Evolutionary conservation across 2,888 invertebrate genomes (phyloP).

Genomic region (Heterodera filipjevi): DNA sequence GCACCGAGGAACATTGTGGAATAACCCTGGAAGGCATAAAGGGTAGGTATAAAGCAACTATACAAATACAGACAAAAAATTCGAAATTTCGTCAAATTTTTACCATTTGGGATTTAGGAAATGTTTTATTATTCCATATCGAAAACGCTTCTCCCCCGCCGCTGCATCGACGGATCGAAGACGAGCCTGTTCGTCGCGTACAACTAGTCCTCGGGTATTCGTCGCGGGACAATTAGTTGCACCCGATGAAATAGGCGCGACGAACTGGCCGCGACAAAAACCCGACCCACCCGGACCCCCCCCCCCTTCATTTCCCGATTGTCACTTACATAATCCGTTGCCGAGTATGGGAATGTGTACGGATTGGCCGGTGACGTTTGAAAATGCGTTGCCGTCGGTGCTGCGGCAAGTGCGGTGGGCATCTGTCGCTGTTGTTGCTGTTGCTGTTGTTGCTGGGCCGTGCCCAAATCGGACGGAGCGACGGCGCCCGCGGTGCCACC

Average conservation of each 20-base stretch:
- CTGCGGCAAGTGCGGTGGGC: background rate
- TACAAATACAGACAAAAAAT: background rate
- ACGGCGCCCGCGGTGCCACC: background rate
- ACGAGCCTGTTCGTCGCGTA: no score
- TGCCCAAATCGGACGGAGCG: background rate
- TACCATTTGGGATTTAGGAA: no score
- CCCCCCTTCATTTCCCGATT: no score
- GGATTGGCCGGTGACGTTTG: background rate
- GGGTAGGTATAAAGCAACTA: background rate
- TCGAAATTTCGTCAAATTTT: no score
- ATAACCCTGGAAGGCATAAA: background rate
- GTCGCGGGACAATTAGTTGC: no score
- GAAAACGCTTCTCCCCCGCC: no score
- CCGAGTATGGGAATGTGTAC: background rate
- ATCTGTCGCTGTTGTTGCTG: background rate
- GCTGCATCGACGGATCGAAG: no score
- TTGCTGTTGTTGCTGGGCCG: background rate
- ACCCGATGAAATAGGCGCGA: no score
- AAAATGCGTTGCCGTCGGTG: background rate
- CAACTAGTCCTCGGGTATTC: no score
- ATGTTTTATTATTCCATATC: no score
- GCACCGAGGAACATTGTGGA: background rate
- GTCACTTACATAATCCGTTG: background rate
- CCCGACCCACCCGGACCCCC: no score
- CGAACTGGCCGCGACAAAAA: no score